These are phyloP conservation scores for Aphyosemion australe DNA, from an alignment of 2,113 vertebrate species.

Conservation along the genomic window DNA sequence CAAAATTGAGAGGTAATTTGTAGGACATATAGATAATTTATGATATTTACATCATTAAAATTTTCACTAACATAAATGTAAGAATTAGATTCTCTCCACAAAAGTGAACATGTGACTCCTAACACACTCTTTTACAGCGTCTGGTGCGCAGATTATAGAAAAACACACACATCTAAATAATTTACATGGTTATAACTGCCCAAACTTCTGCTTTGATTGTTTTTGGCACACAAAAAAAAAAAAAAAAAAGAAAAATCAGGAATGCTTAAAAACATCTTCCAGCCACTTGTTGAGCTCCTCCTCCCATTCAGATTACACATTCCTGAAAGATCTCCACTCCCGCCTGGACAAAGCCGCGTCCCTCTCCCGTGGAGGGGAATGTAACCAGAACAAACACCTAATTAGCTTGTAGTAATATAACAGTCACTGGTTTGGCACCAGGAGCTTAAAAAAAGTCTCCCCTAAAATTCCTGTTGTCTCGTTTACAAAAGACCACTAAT, in stretches of 20 bases:
- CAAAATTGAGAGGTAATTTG: conserved; percentile 69
- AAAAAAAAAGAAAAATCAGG: conserved; percentile 1
- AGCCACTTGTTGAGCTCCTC: conserved; percentile 11
- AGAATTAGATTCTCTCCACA: conserved; percentile 13
- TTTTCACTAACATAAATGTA: background rate
- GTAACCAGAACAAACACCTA: conserved; percentile 18
- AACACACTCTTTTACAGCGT: background rate
- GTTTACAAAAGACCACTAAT: conserved; percentile 35
- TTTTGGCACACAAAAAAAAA: conserved; percentile 8
- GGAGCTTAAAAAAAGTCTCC: background rate
- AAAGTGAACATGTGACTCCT: background rate
- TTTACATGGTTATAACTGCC: conserved; percentile 24
- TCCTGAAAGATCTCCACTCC: conserved; percentile 43
- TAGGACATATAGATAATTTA: conserved; percentile 3
- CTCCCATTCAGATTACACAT: conserved; percentile 39
- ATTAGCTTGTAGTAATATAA: conserved; percentile 23
- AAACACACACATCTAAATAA: background rate
- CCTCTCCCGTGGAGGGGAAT: background rate
- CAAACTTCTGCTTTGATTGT: conserved; percentile 3
- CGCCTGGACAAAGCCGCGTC: conserved; percentile 5
- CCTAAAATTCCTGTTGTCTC: conserved; percentile 20
- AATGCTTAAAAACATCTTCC: conserved; percentile 18
- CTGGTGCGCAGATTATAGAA: background rate
- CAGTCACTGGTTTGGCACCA: conserved; percentile 34
- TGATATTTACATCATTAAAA: conserved; percentile 4